A percentile compares a stretch with the other conserved stretches of the same genome.
phyloP scores from a whole-genome alignment of 2,797 vertebrate species.

The Phoebastria nigripes region DNA sequence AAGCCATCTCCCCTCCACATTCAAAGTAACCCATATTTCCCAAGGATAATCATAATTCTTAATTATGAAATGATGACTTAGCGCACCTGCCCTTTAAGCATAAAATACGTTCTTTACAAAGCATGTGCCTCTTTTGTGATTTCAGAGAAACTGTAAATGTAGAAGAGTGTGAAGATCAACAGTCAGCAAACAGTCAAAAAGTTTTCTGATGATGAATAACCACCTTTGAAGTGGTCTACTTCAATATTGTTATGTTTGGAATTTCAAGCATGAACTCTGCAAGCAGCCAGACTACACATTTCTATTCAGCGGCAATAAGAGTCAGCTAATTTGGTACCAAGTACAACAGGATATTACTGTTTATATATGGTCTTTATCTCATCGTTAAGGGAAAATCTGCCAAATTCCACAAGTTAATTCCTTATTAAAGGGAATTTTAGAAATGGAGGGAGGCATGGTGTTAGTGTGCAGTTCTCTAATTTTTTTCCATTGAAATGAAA shows the following conservation, averaged over 20 bases:
- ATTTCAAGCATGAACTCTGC: conserved; percentile 51
- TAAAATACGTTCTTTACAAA: background rate
- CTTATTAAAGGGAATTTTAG: conserved; percentile 1
- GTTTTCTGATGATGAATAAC: background rate
- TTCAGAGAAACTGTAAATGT: conserved; percentile 15
- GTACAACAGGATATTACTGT: conserved; percentile 51
- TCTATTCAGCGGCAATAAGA: conserved; percentile 45
- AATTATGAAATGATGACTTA: background rate
- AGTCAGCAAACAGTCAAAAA: conserved; percentile 18
- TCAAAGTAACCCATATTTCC: background rate
- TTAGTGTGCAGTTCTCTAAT: background rate
- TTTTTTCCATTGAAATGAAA: conserved; percentile 28
- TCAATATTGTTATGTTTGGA: conserved; percentile 56
- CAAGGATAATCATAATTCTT: background rate
- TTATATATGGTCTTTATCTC: conserved; percentile 44
- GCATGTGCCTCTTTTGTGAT: background rate
- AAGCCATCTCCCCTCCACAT: background rate
- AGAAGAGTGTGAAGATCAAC: background rate
- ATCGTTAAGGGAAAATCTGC: conserved; percentile 1
- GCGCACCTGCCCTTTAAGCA: background rate
- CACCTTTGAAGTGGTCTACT: conserved; percentile 49
- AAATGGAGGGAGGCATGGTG: background rate
- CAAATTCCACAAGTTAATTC: conserved; percentile 47
- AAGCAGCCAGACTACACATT: conserved; percentile 35
- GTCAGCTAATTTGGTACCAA: conserved; percentile 51